Evolutionary conservation across 2,888 invertebrate genomes (phyloP), one percentile per base, ranked within the genome.

Genomic region (Germaria angustata): DNA sequence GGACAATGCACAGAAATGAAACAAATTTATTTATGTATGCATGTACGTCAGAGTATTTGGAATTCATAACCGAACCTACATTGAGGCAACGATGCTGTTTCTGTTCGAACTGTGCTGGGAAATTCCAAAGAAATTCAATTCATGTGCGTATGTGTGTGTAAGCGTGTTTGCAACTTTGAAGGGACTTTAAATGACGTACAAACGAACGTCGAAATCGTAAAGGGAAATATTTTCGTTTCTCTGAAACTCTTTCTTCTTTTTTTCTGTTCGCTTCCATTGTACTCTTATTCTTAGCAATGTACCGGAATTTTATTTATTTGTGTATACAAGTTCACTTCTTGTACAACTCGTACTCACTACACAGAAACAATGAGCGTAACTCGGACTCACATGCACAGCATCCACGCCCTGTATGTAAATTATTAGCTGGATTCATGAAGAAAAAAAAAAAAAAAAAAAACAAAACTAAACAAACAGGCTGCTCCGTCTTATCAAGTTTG

Each of bases 401-500:
- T 85, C 85, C 85, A 85, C 85, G 84, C 85, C 85, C 85, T 79
- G 85, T 84, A 84, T 83, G 77, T 85, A 81, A 84, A 81, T 83
- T 77, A 85, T 84, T 81, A 84, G 80, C 83, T 84, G 80, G 71
- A 39, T 51, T 49, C 20, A 55, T 55, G 34, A 63, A 75, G 65
- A 61, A 41, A 7, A 4, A 6, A 39, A 72, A 53, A 63, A 75
- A 65, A 69, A 41, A 11, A 5, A 6, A 28, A 7, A 4, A 6
- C 24, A 72, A 53, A 63, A 75, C 57, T 61, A 41, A 11, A 5
- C 4, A 28, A 72, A 53, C 49, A 49, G 34, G 17, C 36, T 17
- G 46, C 61, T 53, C 8, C 36, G 53, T 41, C 41, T 61, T 69
- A 44, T 24, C 22, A 77, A 36, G 20, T 53, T 61, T 69, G 77